Evolutionary conservation across 2,113 vertebrate genomes (phyloP).

Genomic region (Hippoglossus stenolepis): DNA sequence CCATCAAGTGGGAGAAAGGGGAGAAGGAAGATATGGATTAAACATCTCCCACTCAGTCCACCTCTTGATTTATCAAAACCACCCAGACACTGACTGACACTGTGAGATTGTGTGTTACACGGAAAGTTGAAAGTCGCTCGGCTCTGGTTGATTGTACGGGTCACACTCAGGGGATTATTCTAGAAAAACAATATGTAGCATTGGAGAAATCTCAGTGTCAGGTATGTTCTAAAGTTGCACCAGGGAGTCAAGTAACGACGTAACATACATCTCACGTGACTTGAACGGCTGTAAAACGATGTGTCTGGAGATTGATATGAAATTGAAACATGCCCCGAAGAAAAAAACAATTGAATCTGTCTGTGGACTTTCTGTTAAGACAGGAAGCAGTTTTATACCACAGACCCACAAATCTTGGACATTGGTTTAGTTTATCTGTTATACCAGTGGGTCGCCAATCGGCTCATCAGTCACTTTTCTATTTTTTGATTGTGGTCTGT

Average conservation of each 20-base stretch:
- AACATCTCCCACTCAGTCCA: neutral
- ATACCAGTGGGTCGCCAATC: conserved; percentile 33
- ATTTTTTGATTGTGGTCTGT: conserved; percentile 46
- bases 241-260: neutral
- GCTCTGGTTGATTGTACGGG: conserved; percentile 41
- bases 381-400: neutral
- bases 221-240: conserved; percentile 39
- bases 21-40: neutral
- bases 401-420: conserved; percentile 12
- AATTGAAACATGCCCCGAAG: conserved; percentile 3
- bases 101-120: neutral
- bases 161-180: conserved; percentile 67
- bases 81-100: neutral
- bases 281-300: neutral
- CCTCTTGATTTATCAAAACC: neutral
- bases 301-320: conserved; percentile 4
- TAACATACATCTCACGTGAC: conserved; percentile 22
- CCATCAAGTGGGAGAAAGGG: neutral
- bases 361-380: conserved; percentile 19
- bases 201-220: conserved; percentile 45
- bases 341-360: neutral
- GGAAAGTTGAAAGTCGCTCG: conserved; percentile 10
- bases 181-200: conserved; percentile 53
- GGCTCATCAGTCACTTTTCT: conserved; percentile 51
- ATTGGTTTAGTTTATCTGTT: conserved; percentile 21